Base-by-base conservation (phyloP, 23 tunicate genomes). In the Styela plicata region DNA sequence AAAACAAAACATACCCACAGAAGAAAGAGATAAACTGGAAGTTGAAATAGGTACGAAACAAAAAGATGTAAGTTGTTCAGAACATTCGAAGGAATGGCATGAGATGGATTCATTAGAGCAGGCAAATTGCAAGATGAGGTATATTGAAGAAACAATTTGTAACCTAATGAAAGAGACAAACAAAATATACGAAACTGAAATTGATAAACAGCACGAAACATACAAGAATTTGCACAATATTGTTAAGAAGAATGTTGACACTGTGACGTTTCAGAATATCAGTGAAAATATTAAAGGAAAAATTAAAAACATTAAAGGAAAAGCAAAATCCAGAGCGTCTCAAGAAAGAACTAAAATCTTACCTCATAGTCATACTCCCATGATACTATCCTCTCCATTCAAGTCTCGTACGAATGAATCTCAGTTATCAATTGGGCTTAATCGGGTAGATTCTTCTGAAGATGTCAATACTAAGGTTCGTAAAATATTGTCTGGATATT, bases 121-220 rank as follows among this genome's bases (percentile, higher is more conserved):
- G 90, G 76, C 85, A 53, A 89, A 84, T n/a, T 82, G 80, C 78
- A 86, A 91, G 64, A 21, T 91, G 78, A 86, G 86, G 64, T 26
- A 61, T 2, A 77, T 91, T 26, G 97, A 91, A 37, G 86, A 86
- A 26, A 77, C 84, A 28, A 57, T 91, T 65, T 67, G 34, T 26
- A 80, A 57, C 16, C 78, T 77, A 23, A 80, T 91, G 52, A 27
- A 57, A 20, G 90, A 91, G 70, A 83, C 89, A 1, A 86, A 83
- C 84, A 86, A 91, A 31, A 85, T 91, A 62, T 91, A 63, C 70
- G 37, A 82, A 19, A 74, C 35, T 33, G 97, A 91, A 73, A 87
- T 91, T 7, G 95, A 77, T 10, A 90, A 85, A 28, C 88, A 90
- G 79, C 77, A 71, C 17, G 34, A 71, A 34, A 71, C 77, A 3